Percentiles rank a stretch among this genome's conserved stretches.
phyloP scores from a whole-genome alignment of 2,797 vertebrate species.

The Prionace glauca region DNA sequence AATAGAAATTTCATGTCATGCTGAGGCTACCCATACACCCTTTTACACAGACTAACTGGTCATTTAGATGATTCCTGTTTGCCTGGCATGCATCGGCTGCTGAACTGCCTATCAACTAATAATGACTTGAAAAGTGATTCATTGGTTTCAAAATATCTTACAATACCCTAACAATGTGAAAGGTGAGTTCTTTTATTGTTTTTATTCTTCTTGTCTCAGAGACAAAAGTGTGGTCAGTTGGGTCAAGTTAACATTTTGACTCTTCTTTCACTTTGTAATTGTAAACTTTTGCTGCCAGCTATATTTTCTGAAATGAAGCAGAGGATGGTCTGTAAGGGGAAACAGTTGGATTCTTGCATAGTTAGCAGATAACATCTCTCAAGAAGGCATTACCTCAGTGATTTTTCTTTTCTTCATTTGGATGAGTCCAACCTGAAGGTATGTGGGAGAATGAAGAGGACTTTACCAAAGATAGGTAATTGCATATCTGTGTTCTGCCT shows the following conservation, averaged over 20 bases:
- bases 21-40: neutral
- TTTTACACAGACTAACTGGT: neutral
- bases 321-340: neutral
- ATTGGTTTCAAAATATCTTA: neutral
- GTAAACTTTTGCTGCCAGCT: neutral
- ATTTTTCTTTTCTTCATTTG: neutral
- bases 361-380: neutral
- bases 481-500: neutral
- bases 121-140: neutral
- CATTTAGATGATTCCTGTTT: neutral
- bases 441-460: constrained; percentile 17
- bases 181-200: neutral
- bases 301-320: neutral
- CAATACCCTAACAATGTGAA: neutral
- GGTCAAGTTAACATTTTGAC: neutral
- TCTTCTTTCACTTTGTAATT: neutral
- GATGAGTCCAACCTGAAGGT: neutral
- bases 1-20: neutral
- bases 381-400: neutral
- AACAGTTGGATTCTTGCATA: neutral
- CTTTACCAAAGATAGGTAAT: neutral
- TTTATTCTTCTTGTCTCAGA: neutral
- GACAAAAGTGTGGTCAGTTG: neutral
- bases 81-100: neutral
- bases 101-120: neutral